A percentile compares a stretch with the other conserved stretches of the same genome.
phyloP scores from a whole-genome alignment of 1,140 invertebrate genomes.

The Penaeus indicus region DNA sequence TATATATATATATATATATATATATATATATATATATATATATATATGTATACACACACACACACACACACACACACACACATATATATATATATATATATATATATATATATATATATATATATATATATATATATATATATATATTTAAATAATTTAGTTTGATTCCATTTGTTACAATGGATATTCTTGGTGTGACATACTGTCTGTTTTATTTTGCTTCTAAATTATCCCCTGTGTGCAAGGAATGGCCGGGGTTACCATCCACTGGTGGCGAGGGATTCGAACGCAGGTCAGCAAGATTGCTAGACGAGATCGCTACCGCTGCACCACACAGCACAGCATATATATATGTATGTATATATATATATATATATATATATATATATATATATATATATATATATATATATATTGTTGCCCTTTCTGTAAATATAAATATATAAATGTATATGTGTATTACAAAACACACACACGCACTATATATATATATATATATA shows the following conservation, averaged over 20 bases:
- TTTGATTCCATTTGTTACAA: background rate
- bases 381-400: background rate
- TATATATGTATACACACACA: background rate
- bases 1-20: background rate
- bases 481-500: background rate
- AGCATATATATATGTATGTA: background rate
- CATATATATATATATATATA: constrained; percentile 26
- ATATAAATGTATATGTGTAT: background rate
- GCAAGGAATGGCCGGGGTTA: no score
- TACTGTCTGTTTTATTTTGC: no score
- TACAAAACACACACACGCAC: no score
- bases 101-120: constrained; percentile 12
- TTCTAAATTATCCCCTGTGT: no score
- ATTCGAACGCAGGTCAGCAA: no score
- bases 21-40: background rate
- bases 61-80: background rate
- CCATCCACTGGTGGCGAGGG: no score
- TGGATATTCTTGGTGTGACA: no score
- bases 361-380: background rate
- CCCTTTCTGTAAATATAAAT: no score
- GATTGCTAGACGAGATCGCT: no score
- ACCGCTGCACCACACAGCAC: no score
- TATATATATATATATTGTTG: background rate
- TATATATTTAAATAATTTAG: background rate
- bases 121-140: background rate